A percentile compares a stretch with the other conserved stretches of the same genome.
phyloP scores from a whole-genome alignment of 2,113 vertebrate species.

The Hipposideros armiger region DNA sequence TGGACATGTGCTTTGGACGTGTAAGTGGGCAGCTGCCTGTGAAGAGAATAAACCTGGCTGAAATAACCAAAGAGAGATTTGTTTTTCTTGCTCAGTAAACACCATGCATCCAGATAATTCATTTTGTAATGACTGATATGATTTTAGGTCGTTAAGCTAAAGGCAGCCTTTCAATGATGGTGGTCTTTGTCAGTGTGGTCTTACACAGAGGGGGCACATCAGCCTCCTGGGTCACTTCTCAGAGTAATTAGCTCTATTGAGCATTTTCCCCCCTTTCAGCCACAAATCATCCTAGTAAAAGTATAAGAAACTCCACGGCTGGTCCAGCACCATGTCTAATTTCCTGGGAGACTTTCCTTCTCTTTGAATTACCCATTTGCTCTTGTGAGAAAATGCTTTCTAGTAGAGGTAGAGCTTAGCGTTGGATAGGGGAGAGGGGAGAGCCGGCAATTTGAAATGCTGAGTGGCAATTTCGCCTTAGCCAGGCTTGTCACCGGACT shows the following conservation, averaged over 20 bases:
- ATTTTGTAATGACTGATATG: not conserved
- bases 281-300: not conserved
- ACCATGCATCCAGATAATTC: not conserved
- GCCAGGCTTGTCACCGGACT: conserved; percentile 40
- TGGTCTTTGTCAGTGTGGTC: not conserved
- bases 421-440: not conserved
- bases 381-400: conserved; percentile 60
- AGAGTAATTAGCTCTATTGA: not conserved
- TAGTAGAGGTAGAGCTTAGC: not conserved
- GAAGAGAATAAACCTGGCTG: not conserved
- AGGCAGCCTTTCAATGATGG: not conserved
- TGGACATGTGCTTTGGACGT: not conserved
- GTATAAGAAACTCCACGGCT: not conserved
- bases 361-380: conserved; percentile 53
- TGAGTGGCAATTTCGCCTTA: conserved; percentile 60
- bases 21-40: not conserved
- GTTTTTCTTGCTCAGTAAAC: not conserved
- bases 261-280: not conserved
- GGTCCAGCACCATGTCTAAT: not conserved
- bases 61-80: not conserved
- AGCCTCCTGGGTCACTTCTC: not conserved
- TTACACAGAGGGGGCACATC: fast-evolving
- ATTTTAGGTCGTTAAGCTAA: not conserved
- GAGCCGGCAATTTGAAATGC: conserved; percentile 40
- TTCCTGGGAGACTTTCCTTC: conserved; percentile 61